Conservation (phyloP, 1,140 invertebrate genomes). For the Helicoverpa zea region DNA sequence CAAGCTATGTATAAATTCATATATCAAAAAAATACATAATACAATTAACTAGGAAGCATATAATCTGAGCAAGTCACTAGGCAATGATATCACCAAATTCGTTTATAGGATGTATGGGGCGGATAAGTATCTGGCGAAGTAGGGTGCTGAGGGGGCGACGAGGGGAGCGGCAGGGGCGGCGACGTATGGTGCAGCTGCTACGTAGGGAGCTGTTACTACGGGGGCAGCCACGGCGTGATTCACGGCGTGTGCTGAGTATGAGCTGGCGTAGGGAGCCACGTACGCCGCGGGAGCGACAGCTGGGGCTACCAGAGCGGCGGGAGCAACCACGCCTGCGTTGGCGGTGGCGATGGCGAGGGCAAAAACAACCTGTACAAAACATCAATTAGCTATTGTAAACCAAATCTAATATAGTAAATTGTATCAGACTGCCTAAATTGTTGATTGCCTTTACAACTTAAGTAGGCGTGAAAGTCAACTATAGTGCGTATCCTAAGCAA, state of each 20-base stretch:
- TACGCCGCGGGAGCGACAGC: conserved; percentile 86
- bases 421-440: not conserved
- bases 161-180: conserved; percentile 62
- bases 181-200: conserved; percentile 59
- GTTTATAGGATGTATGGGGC: conserved; percentile 75
- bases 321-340: conserved; percentile 72
- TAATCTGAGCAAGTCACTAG: conserved; percentile 82
- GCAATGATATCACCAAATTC: conserved; percentile 80
- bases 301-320: conserved; percentile 81
- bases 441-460: no score
- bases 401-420: not conserved
- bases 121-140: conserved; percentile 67
- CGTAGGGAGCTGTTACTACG: conserved; percentile 82
- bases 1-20: conserved; percentile 31
- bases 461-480: not conserved
- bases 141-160: conserved; percentile 56
- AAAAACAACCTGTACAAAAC: conserved; percentile 83
- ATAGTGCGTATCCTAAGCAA: not conserved
- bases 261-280: conserved; percentile 88
- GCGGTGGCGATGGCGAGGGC: conserved; percentile 73
- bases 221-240: conserved; percentile 89
- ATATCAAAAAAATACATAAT: conserved; percentile 51
- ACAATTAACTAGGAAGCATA: conserved; percentile 42
- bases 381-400: not conserved
- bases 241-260: conserved; percentile 89